phyloP scores from a whole-genome alignment of 2,797 vertebrate species.

The Oreonectes daqikongensis region DNA sequence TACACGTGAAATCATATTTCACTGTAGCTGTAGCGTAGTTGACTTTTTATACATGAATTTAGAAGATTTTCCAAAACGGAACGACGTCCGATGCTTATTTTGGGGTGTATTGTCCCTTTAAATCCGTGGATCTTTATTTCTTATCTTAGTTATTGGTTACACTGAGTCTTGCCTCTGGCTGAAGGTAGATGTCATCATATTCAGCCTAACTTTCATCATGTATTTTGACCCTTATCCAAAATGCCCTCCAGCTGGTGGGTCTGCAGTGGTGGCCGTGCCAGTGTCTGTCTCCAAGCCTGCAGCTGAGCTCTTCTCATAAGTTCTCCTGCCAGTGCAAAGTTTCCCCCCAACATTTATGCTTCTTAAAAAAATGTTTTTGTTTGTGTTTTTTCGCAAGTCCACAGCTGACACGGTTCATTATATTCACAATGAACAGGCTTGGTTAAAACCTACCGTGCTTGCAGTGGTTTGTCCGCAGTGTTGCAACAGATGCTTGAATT shows the following conservation, averaged over 20 bases:
- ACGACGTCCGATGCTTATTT: neutral
- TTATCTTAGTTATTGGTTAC: conserved; percentile 26
- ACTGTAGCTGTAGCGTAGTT: neutral
- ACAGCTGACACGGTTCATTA: conserved; percentile 35
- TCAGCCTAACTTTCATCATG: conserved; percentile 46
- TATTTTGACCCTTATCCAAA: conserved; percentile 48
- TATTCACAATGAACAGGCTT: conserved; percentile 18
- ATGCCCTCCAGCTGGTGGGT: conserved; percentile 49
- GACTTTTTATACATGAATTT: neutral
- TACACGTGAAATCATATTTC: neutral
- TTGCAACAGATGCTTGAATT: conserved; percentile 24
- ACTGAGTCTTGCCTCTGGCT: conserved; percentile 29
- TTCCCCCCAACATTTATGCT: conserved; percentile 11
- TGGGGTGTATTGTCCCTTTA: neutral
- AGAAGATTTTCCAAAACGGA: no score
- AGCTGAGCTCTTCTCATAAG: conserved; percentile 32
- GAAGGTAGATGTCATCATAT: conserved; percentile 45
- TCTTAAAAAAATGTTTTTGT: neutral
- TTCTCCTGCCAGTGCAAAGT: neutral
- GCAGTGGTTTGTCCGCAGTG: conserved; percentile 21
- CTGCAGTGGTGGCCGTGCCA: conserved; percentile 33
- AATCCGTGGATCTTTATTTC: conserved; percentile 22
- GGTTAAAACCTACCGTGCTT: conserved; percentile 42
- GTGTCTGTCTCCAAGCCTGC: conserved; percentile 30
- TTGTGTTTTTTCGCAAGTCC: conserved; percentile 60